Evolutionary conservation across 2,113 vertebrate genomes (phyloP).

Genomic region (Myrmecobius fasciatus): DNA sequence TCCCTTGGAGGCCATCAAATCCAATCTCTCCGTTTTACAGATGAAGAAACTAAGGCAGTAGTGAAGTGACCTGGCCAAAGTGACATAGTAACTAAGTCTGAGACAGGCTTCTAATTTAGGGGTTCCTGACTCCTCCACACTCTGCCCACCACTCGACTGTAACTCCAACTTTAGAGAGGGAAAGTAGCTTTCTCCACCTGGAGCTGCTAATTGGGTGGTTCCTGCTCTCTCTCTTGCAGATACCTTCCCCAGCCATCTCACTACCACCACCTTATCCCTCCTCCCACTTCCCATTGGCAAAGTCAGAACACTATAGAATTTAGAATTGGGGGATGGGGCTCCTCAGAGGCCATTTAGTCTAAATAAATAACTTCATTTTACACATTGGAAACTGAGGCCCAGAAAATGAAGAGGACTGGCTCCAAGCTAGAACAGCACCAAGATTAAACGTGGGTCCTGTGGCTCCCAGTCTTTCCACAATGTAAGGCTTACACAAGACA

Average conservation of each 20-base stretch:
- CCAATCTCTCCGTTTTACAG: background rate
- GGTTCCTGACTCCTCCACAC: background rate
- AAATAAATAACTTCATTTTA: background rate
- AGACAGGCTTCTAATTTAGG: background rate
- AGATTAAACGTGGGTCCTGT: background rate
- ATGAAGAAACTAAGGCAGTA: background rate
- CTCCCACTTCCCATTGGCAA: background rate
- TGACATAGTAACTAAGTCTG: background rate
- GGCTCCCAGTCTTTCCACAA: background rate
- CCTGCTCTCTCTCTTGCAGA: background rate
- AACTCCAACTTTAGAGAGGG: background rate
- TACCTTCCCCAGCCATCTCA: background rate
- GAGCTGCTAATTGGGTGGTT: background rate
- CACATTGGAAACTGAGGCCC: background rate
- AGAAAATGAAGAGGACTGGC: background rate
- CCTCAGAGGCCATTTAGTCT: background rate
- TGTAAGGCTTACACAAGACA: background rate
- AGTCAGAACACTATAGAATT: background rate
- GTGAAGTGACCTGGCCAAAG: background rate
- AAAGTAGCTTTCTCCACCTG: background rate
- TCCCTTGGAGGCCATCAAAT: background rate
- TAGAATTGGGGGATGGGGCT: background rate
- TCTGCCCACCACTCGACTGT: background rate
- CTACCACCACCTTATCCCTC: background rate
- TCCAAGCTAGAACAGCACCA: background rate